Base-by-base conservation (phyloP, 2,797 vertebrate genomes). In the Tapirus indicus region DNA sequence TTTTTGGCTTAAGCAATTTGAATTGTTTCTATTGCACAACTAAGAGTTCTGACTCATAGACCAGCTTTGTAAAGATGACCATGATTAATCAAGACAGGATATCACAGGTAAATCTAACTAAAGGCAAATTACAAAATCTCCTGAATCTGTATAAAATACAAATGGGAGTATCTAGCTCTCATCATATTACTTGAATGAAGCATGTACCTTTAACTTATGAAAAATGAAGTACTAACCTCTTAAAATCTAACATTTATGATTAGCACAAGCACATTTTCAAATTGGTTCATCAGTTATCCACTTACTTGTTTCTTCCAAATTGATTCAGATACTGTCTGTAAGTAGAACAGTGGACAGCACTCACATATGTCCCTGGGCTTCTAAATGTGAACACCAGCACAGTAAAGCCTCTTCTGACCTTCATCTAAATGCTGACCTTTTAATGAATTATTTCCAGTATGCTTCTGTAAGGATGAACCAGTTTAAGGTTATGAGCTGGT, bases 71-170 rank as follows among this genome's bases (percentile, higher is more conserved):
- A 2, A 95, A 95, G 35, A 5, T 77, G 69, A 47, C 27, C 58
- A 58, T 80, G n/a, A 75, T 78, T 91, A 54, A 84, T 62, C n/a
- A 74, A 62, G 56, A 62, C 12, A 66, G 62, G 69, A 0, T 58
- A 56, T 6, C 60, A 62, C 32, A 79, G 35, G 18, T 75, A 95
- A 83, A 95, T 16, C 1, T 32, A 92, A 77, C 25, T 75, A 75
- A 95, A 58, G 29, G 56, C n/a, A 94, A 82, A 77, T 75, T 27
- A 49, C n/a, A 79, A 86, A 93, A 78, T 82, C n/a, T 97, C 75
- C 21, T 80, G 27, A 96, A 54, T 25, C 44, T 69, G 14, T 13
- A 95, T 62, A 71, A 86, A 80, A 29, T 41, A 38, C 49, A 96
- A 90, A 77, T 38, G 14, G 14, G 7, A 1, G 5, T 56, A 62